Evolutionary conservation across 2,888 invertebrate species (phyloP).

Genomic region (Cryptus armator): DNA sequence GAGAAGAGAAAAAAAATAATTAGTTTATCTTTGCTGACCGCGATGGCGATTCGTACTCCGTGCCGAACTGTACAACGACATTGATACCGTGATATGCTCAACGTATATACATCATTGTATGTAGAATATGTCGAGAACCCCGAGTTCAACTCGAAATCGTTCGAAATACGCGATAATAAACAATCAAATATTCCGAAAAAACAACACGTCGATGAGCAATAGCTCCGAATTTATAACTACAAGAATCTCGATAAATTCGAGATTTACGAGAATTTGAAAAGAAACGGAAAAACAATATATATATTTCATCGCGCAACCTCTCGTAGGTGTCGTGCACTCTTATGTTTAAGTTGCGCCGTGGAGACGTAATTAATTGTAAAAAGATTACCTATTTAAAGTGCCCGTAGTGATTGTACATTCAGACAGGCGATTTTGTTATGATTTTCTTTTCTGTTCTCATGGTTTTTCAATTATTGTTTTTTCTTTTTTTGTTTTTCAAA

Average conservation of each 20-base stretch:
- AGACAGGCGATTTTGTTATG: slow-evolving; percentile 62
- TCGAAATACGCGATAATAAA: not conserved
- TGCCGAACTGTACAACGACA: slow-evolving; percentile 1
- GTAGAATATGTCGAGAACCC: not conserved
- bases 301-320: slow-evolving; percentile 55
- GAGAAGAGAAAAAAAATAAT: not conserved
- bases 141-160: slow-evolving; percentile 3
- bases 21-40: slow-evolving; percentile 33
- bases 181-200: slow-evolving; percentile 23
- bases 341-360: slow-evolving; percentile 78
- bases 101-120: slow-evolving; percentile 10
- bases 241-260: not conserved
- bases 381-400: slow-evolving; percentile 76
- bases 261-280: slow-evolving; percentile 25
- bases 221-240: slow-evolving; percentile 25
- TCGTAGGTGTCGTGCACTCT: slow-evolving; percentile 79
- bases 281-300: slow-evolving; percentile 8
- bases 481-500: slow-evolving; percentile 37
- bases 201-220: slow-evolving; percentile 17
- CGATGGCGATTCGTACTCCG: slow-evolving; percentile 12
- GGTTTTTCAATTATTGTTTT: slow-evolving; percentile 30
- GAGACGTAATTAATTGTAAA: slow-evolving; percentile 75
- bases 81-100: slow-evolving; percentile 15
- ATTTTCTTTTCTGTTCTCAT: slow-evolving; percentile 32
- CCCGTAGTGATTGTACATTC: slow-evolving; percentile 74